A percentile compares a stretch with the other conserved stretches of the same genome.
Conservation (phyloP, 2,113 vertebrate species). For the Notarius quadriscutis region DNA sequence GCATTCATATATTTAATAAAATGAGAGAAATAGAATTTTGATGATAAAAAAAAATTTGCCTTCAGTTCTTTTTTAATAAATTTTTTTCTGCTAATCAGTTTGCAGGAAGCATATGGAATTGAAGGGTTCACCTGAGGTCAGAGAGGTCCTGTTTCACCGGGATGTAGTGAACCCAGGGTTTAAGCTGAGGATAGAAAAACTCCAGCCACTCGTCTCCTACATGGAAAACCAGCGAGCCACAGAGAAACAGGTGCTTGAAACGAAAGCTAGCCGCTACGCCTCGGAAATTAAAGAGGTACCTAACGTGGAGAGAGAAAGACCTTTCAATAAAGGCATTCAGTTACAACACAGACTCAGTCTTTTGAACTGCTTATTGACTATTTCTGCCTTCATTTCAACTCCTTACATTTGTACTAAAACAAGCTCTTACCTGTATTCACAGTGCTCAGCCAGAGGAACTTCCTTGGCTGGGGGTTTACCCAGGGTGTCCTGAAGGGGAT, state of each 20-base stretch:
- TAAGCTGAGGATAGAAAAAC: constrained; percentile 93
- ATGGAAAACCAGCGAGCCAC: constrained; percentile 91
- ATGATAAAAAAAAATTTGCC: no score
- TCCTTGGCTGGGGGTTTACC: constrained; percentile 91
- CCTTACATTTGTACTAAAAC: not conserved
- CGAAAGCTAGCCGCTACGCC: constrained; percentile 98
- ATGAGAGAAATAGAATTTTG: no score
- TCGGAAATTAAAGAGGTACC: constrained; percentile 97
- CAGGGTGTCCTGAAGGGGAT: constrained; percentile 83
- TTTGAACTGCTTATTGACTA: not conserved
- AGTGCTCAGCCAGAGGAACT: constrained; percentile 92
- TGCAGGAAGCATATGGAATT: not conserved
- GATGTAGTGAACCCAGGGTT: constrained; percentile 95
- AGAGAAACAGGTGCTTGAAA: constrained; percentile 95
- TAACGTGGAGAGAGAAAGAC: not conserved
- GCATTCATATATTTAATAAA: no score
- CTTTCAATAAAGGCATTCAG: not conserved
- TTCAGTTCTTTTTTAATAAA: no score
- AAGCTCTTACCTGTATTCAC: constrained; percentile 89
- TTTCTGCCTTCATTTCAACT: not conserved
- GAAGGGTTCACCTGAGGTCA: constrained; percentile 79
- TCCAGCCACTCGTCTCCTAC: constrained; percentile 94
- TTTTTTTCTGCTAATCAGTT: not conserved
- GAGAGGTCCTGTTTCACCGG: constrained; percentile 89
- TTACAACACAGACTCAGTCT: not conserved